Evolutionary conservation across 2,888 invertebrate species (phyloP), one percentile per base, ranked within the genome.

Genomic region (Julus scanicus): DNA sequence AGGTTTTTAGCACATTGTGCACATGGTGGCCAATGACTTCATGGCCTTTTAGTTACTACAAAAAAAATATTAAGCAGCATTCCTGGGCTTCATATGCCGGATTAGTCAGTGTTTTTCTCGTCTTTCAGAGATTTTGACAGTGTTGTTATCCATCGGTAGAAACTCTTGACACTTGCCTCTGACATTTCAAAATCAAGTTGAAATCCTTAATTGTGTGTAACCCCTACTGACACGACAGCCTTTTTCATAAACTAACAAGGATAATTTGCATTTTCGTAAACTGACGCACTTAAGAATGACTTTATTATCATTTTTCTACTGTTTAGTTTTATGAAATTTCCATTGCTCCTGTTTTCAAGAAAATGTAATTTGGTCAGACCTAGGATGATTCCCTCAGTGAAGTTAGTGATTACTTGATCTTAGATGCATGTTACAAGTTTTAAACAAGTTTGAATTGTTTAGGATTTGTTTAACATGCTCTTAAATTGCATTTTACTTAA

Each of bases 1-100:
- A 63, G 63, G 63, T 63, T 63, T 63, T 63, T 63, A 63, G 63
- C 63, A 63, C 63, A n/a, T 63, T 63, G n/a, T 63, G 63, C 63
- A 63, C 63, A 63, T 63, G 63, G 63, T 63, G 63, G 63, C 63
- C 63, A 63, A 63, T 63, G 63, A 17, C 63, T 63, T 63, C n/a
- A n/a, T 63, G n/a, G 63, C n/a, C 63, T 63, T 17, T 63, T 63
- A 63, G 63, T 17, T 63, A 63, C 63, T n/a, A 57, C 17, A 63
- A 63, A 63, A 63, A 63, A 63, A 63, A 63, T n/a, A 63, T 63
- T 5, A 63, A 63, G n/a, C 63, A 15, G 63, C 63, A 63, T 63
- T 63, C 63, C n/a, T 63, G 17, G n/a, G n/a, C 63, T 63, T 15
- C 63, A 63, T 63, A 63, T 63, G 63, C 63, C n/a, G 63, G 63